phyloP scores from a whole-genome alignment of 2,113 vertebrate species.

The Tachycineta bicolor region DNA sequence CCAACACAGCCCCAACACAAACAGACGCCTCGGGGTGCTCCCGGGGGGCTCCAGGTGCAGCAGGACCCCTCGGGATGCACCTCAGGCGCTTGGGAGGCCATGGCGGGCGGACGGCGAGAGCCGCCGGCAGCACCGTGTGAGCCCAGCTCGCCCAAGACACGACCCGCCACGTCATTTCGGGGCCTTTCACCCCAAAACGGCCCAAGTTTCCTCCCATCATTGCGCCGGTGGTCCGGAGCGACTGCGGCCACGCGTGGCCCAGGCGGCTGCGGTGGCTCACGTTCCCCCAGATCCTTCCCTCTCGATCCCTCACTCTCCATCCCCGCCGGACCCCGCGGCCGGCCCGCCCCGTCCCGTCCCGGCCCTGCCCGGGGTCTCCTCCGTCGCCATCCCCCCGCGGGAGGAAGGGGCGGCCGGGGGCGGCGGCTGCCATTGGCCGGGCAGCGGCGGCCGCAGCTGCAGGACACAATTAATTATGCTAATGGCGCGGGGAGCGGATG shows the following conservation, averaged over 20 bases:
- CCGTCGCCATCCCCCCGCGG: no score
- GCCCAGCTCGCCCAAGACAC: conserved; percentile 52
- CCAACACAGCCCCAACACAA: rapidly evolving
- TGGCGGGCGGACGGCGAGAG: not conserved
- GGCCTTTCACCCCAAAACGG: not conserved
- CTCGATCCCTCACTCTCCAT: no score
- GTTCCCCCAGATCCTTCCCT: not conserved
- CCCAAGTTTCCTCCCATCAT: not conserved
- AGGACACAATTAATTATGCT: conserved; percentile 82
- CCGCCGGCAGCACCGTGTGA: not conserved
- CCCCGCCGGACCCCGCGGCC: not conserved
- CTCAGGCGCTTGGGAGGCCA: no score
- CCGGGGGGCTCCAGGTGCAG: no score
- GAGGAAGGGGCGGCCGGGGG: no score
- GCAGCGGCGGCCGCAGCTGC: conserved; percentile 64
- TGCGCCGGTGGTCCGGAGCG: not conserved
- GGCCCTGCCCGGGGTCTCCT: no score
- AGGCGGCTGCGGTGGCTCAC: not conserved
- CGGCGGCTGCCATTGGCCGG: not conserved
- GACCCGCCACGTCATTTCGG: conserved; percentile 58
- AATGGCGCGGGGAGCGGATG: conserved; percentile 78
- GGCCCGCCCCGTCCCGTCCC: not conserved
- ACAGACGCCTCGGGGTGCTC: not conserved
- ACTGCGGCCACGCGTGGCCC: not conserved
- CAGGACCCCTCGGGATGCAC: not conserved